Base-by-base conservation (phyloP, 2,113 vertebrate species). In the Sterrhoptilus dennistouni region DNA sequence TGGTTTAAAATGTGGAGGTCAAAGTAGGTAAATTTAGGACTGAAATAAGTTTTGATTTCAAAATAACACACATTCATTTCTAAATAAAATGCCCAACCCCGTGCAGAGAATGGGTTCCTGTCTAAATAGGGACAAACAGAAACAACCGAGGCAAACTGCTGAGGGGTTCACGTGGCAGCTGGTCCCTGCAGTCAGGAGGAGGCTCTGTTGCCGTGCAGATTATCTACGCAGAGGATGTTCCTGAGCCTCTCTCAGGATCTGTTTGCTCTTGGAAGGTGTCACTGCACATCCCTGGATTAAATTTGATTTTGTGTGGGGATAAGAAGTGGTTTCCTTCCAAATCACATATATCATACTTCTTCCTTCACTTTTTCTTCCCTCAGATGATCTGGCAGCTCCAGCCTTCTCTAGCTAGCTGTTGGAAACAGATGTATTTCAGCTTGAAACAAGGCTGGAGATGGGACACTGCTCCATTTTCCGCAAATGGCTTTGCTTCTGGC, bases 291-390 rank as follows among this genome's bases (percentile, higher is more conserved):
- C 79, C 66, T 33, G 45, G 31, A 88, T 85, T 83, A 85, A 57
- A 72, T 93, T 40, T 72, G 69, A 72, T 70, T 82, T 78, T 4
- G 7, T 40, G 22, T 44, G 45, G 25, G 44, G 66, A 56, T 72
- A 83, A 92, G 84, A 94, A 86, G 19, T 6, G 2, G 23, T 77
- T 60, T 87, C 13, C 44, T 89, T 94, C 75, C 74, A 87, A 91
- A 91, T 87, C 60, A 63, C 27, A 89, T 68, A 56, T 75, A 93
- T 29, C 33, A 35, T 57, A 21, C 49, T 90, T 87, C 29, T 64
- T 56, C 24, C n/a, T 29, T 85, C 35, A 40, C 14, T 42, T 47
- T 81, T 57, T 47, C 60, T 49, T 23, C 11, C 28, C 33, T 60
- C 80, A 53, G 56, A 86, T 29, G 60, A 84, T 53, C 68, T 66